Percentiles rank a stretch among this genome's conserved stretches.
These are phyloP conservation scores for Jordanella pulchra DNA, from an alignment of 2,797 vertebrate genomes.

Conservation along the genomic window DNA sequence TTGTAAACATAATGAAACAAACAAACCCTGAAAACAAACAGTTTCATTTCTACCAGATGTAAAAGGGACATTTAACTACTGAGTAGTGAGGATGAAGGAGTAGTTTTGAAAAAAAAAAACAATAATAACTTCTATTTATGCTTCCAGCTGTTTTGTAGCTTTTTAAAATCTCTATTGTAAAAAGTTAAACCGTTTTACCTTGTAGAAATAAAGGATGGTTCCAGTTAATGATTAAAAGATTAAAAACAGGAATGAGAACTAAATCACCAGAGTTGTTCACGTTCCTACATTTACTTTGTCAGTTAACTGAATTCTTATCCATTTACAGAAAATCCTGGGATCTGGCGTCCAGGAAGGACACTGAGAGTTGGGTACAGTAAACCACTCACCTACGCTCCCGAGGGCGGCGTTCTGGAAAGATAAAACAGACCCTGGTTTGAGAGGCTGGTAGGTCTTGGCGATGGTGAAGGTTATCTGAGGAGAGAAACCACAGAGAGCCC, in stretches of 20 bases:
- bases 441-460: constrained; percentile 84
- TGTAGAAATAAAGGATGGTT: not conserved
- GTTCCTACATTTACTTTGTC: not conserved
- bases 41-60: too few relatives aligned
- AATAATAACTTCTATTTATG: not conserved
- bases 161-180: not conserved
- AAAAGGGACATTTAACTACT: not conserved
- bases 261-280: too few relatives aligned
- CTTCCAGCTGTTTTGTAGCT: not conserved
- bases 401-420: constrained; percentile 83
- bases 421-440: constrained; percentile 77
- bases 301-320: not conserved
- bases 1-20: too few relatives aligned
- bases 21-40: not conserved
- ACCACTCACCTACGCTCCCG: constrained; percentile 80
- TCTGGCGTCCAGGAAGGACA: constrained; percentile 3
- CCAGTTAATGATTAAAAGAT: not conserved
- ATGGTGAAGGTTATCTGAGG: constrained; percentile 84
- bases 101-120: not conserved
- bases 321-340: not conserved
- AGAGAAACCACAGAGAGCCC: constrained; percentile 43
- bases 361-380: constrained; percentile 7
- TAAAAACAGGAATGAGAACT: not conserved
- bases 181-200: not conserved
- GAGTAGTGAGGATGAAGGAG: not conserved